phyloP scores from a whole-genome alignment of 2,797 vertebrate genomes.

The Propithecus perrieri region DNA sequence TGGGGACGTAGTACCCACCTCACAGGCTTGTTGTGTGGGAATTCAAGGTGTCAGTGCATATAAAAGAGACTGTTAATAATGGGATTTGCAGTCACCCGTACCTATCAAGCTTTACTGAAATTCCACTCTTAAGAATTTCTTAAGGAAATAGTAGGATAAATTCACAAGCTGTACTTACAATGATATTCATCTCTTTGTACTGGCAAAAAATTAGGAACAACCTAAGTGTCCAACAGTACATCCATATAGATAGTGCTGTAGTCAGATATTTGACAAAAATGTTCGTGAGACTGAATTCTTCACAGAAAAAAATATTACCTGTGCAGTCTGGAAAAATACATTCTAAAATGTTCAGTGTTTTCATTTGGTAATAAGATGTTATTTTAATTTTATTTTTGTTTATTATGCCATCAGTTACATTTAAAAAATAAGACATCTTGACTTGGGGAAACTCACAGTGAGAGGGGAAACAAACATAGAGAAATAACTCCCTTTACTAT shows the following conservation, averaged over 20 bases:
- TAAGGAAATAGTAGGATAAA: not conserved
- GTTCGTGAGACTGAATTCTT: not conserved
- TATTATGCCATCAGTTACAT: not conserved
- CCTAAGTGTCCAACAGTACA: not conserved
- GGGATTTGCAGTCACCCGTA: not conserved
- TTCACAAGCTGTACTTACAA: not conserved
- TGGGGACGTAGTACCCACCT: not conserved
- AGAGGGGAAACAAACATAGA: not conserved
- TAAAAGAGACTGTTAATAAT: not conserved
- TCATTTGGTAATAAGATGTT: not conserved
- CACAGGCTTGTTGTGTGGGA: not conserved
- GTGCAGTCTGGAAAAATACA: not conserved
- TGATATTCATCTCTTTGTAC: not conserved
- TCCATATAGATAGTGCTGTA: not conserved
- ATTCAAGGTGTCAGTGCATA: not conserved
- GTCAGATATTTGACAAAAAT: not conserved
- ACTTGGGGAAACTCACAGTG: not conserved
- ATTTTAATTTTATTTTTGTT: not conserved
- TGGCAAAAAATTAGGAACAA: not conserved
- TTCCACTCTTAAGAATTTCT: not conserved
- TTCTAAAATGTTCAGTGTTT: not conserved
- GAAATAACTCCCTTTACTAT: not conserved
- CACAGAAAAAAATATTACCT: not conserved
- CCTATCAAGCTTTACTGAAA: not conserved
- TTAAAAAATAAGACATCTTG: not conserved